Evolutionary conservation across 2,113 vertebrate species (phyloP).

Genomic region (Alethe diademata): DNA sequence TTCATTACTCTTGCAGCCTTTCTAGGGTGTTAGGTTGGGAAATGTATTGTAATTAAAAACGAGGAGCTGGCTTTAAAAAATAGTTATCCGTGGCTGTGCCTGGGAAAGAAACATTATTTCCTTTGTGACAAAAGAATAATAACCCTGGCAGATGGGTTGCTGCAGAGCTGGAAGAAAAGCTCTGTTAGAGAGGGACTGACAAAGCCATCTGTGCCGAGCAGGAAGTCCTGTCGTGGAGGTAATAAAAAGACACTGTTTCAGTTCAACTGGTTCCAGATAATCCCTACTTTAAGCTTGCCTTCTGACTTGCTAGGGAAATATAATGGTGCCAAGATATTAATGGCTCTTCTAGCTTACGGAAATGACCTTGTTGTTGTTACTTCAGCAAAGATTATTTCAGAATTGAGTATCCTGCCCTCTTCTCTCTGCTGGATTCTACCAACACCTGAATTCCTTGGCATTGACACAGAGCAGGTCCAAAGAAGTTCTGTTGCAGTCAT

Average conservation of each 20-base stretch:
- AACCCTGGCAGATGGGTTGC: conserved; percentile 53
- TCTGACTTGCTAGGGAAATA: neutral
- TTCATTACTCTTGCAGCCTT: conserved; percentile 21
- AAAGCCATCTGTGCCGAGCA: conserved; percentile 28
- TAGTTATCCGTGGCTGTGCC: conserved; percentile 1
- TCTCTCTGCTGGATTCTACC: neutral
- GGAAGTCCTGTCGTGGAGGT: neutral
- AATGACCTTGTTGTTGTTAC: neutral
- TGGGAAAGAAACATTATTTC: conserved; percentile 51
- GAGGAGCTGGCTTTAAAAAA: conserved; percentile 43
- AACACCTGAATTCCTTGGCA: neutral
- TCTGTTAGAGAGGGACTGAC: conserved; percentile 28
- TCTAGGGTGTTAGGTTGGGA: neutral
- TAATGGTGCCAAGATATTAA: neutral
- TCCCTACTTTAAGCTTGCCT: neutral
- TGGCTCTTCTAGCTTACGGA: neutral
- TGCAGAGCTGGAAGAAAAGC: conserved; percentile 47
- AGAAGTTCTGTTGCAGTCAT: fast-evolving
- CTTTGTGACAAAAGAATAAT: conserved; percentile 65
- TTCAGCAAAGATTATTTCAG: neutral
- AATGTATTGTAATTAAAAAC: conserved; percentile 58
- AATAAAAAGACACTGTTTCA: conserved; percentile 11
- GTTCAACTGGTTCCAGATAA: neutral
- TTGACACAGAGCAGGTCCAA: neutral
- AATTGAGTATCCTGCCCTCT: neutral